Evolutionary conservation across 2,888 invertebrate species (phyloP), one percentile per base, ranked within the genome.

Genomic region (Dynastes hyllus): DNA sequence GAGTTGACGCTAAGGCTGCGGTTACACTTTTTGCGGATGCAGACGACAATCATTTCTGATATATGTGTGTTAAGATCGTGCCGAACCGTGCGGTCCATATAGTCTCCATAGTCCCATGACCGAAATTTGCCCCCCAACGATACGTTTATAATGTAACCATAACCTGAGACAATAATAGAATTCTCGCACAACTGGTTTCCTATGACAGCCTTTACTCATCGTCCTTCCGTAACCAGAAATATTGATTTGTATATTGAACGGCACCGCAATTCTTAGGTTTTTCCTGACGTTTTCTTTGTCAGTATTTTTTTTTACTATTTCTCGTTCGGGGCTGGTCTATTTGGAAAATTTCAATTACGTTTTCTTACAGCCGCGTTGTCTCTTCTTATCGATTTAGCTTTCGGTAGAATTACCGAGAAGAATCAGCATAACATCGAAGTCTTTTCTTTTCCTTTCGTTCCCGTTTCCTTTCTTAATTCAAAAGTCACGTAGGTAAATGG

Each of bases 121-220:
- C 45, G 8, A 45, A 45, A 45, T 45, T 45, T 11, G 11, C 11
- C 45, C 45, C 8, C 45, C 32, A 2, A 9, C 9, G 53, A n/a
- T 45, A n/a, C 3, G n/a, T 22, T 22, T 58, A 58, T 58, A 53
- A 22, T 53, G 16, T 73, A 73, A 73, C 11, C 45, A 45, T 8
- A 45, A 45, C 45, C 45, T 45, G 11, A 45, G 78, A 67, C 78
- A 69, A 83, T 84, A 84, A 84, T 84, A 83, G 84, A 84, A 84
- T 84, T 84, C 84, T 83, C 83, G 84, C 83, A 82, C 79, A 80
- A 82, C 78, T 84, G 82, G 83, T 80, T 81, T 79, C 81, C 81
- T 81, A 83, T 82, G 81, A 81, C 78, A 32, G 71, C 78, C 80
- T 81, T 71, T 71, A 71, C 55, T 71, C 58, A 58, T 55, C 40